Conservation (phyloP, 2,113 vertebrate species). For the Probosciger aterrimus region DNA sequence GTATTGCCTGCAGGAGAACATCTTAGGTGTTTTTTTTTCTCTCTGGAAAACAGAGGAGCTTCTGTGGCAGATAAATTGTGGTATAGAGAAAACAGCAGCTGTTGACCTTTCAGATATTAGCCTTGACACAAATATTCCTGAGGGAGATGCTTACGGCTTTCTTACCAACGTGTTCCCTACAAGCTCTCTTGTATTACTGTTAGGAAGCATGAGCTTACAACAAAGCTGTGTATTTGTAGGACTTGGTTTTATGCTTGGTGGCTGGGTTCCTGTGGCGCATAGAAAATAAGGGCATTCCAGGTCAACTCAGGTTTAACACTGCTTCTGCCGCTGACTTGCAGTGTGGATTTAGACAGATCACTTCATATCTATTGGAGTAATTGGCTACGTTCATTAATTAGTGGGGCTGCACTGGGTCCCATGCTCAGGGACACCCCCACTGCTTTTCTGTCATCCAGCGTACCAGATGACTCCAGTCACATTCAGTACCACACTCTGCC, state of each 20-base stretch:
- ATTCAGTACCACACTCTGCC: neutral
- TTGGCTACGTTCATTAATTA: neutral
- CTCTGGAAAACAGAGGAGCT: neutral
- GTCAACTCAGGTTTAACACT: neutral
- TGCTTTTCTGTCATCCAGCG: rapidly evolving
- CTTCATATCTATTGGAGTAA: neutral
- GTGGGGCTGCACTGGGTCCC: neutral
- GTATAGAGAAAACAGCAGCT: neutral
- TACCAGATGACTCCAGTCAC: neutral
- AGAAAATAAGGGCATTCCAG: neutral
- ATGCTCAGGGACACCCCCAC: neutral
- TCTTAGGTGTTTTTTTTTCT: neutral
- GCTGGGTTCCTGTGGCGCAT: neutral
- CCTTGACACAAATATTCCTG: neutral
- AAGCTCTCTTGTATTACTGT: neutral
- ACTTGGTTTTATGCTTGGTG: neutral
- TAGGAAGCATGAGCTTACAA: neutral
- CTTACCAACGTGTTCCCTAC: neutral
- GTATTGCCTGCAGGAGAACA: neutral
- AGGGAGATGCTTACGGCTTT: neutral
- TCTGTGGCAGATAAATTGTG: neutral
- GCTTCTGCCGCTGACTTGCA: neutral
- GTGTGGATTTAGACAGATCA: neutral
- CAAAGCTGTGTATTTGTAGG: neutral
- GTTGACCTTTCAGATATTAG: neutral